Conservation (phyloP, 2,113 vertebrate species). For the Petaurus breviceps region DNA sequence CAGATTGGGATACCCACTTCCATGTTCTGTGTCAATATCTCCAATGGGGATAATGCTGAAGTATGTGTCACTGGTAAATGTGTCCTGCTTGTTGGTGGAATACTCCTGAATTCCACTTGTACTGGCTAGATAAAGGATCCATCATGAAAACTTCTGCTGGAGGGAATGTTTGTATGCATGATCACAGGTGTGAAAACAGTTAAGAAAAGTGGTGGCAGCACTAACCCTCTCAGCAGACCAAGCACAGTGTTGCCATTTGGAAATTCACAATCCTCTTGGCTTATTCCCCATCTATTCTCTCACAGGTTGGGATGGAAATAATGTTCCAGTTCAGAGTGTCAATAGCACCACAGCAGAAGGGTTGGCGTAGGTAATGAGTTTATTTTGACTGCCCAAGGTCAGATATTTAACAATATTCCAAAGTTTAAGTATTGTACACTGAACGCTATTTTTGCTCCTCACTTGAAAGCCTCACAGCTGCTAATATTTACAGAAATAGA, state of each 20-base stretch:
- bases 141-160: constrained; percentile 1
- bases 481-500: constrained; percentile 82
- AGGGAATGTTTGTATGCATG: background rate
- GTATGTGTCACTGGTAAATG: background rate
- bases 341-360: constrained; percentile 64
- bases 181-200: constrained; percentile 42
- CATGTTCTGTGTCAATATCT: background rate
- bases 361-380: constrained; percentile 57
- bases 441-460: constrained; percentile 79
- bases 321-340: constrained; percentile 62
- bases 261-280: constrained; percentile 55
- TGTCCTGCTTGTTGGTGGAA: background rate
- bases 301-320: constrained; percentile 57
- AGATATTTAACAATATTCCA: constrained; percentile 75
- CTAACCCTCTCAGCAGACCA: constrained; percentile 21
- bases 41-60: background rate
- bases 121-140: constrained; percentile 25
- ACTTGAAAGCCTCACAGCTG: constrained; percentile 84
- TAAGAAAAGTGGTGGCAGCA: background rate
- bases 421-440: constrained; percentile 78
- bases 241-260: constrained; percentile 21
- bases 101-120: constrained; percentile 28
- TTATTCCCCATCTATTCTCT: constrained; percentile 46
- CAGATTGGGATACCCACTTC: background rate
- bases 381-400: constrained; percentile 72